These are phyloP conservation scores for Megaceryle alcyon DNA, from an alignment of 2,797 vertebrate genomes.

Conservation along the genomic window DNA sequence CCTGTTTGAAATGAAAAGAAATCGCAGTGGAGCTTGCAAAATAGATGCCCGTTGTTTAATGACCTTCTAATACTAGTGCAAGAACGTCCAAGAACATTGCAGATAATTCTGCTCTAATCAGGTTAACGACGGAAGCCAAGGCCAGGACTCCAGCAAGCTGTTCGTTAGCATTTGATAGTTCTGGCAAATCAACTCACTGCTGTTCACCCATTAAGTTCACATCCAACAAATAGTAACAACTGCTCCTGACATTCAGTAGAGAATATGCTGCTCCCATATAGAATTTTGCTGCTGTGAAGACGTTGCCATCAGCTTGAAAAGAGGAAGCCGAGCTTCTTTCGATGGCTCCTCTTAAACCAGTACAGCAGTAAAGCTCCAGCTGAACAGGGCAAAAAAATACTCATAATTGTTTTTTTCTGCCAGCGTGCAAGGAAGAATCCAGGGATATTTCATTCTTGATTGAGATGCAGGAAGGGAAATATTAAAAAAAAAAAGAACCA, in stretches of 20 bases:
- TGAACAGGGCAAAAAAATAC: background rate
- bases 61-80: conserved; percentile 47
- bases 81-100: conserved; percentile 48
- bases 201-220: conserved; percentile 40
- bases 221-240: conserved; percentile 43
- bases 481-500: background rate
- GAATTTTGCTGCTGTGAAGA: background rate
- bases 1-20: conserved; percentile 39
- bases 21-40: background rate
- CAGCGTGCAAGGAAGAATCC: background rate
- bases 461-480: background rate
- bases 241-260: background rate
- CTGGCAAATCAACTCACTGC: conserved; percentile 58
- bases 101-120: conserved; percentile 56
- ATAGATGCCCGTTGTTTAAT: conserved; percentile 37
- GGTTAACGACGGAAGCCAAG: conserved; percentile 47
- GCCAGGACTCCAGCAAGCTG: conserved; percentile 57
- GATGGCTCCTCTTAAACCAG: background rate
- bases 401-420: background rate
- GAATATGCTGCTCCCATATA: background rate
- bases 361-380: background rate
- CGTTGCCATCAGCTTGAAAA: background rate
- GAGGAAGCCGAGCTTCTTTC: background rate
- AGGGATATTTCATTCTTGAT: background rate
- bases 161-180: conserved; percentile 62